A percentile compares a stretch with the other conserved stretches of the same genome.
Evolutionary conservation across 2,113 vertebrate species (phyloP).

Genomic region (Eupsittula cactorum): DNA sequence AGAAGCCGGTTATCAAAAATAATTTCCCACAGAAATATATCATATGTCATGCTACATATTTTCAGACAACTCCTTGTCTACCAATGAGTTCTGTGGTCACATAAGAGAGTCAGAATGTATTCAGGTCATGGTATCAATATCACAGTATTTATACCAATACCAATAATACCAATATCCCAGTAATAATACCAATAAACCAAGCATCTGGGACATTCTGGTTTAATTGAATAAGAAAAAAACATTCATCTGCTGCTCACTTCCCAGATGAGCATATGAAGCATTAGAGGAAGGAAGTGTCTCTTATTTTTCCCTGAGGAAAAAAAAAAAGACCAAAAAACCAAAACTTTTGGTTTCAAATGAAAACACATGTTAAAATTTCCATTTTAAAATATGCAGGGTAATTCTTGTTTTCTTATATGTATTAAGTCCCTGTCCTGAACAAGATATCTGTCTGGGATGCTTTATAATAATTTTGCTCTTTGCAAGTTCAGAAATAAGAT

Average conservation of each 20-base stretch:
- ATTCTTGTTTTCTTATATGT: slow-evolving; percentile 52
- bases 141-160: not conserved
- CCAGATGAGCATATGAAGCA: not conserved
- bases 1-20: not conserved
- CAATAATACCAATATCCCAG: not conserved
- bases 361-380: slow-evolving; percentile 42
- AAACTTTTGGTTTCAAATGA: slow-evolving; percentile 36
- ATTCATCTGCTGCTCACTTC: not conserved
- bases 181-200: not conserved
- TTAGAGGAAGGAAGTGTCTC: not conserved
- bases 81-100: not conserved
- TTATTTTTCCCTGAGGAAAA: not conserved
- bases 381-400: slow-evolving; percentile 46
- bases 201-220: not conserved
- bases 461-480: slow-evolving; percentile 48
- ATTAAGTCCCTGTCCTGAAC: slow-evolving; percentile 46
- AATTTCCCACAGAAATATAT: not conserved
- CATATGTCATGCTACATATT: not conserved
- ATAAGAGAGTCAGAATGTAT: not conserved
- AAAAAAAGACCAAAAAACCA: not conserved
- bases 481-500: slow-evolving; percentile 47
- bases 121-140: not conserved
- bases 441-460: slow-evolving; percentile 8
- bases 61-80: not conserved
- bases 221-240: not conserved